Evolutionary conservation across 2,797 vertebrate genomes (phyloP).

Genomic region (Melopsittacus undulatus): DNA sequence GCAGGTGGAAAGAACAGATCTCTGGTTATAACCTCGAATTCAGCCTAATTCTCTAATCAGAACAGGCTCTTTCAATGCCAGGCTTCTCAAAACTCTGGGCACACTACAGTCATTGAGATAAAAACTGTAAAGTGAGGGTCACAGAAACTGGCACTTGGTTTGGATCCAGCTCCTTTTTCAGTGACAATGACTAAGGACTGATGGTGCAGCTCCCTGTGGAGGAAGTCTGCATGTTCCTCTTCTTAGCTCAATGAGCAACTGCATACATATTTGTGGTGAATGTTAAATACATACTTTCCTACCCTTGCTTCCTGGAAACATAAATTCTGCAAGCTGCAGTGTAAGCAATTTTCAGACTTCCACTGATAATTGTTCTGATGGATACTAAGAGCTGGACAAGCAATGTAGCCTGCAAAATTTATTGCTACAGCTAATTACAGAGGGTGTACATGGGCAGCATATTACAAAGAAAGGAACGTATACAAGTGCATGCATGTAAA

Average conservation of each 20-base stretch:
- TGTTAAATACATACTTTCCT: not conserved
- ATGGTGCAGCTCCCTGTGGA: not conserved
- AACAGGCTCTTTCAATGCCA: not conserved
- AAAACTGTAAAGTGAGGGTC: not conserved
- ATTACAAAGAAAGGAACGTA: not conserved
- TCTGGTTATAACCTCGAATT: not conserved
- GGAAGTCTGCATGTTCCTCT: not conserved
- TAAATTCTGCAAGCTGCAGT: conserved; percentile 50
- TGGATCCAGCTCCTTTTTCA: not conserved
- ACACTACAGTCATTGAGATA: not conserved
- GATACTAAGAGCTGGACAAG: conserved; percentile 64
- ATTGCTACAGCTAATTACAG: conserved; percentile 67
- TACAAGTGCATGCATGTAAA: not conserved
- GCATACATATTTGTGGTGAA: accelerated
- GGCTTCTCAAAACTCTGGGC: not conserved
- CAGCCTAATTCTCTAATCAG: not conserved
- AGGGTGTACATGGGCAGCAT: not conserved
- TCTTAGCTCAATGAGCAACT: accelerated
- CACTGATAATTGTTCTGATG: conserved; percentile 73
- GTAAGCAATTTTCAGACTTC: conserved; percentile 41
- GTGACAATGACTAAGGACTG: not conserved
- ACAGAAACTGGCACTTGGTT: not conserved
- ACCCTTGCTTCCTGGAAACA: not conserved
- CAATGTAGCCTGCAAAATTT: conserved; percentile 53
- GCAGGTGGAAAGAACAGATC: not conserved